Conservation (phyloP, 2,888 invertebrate genomes). For the Drosophila putrida region DNA sequence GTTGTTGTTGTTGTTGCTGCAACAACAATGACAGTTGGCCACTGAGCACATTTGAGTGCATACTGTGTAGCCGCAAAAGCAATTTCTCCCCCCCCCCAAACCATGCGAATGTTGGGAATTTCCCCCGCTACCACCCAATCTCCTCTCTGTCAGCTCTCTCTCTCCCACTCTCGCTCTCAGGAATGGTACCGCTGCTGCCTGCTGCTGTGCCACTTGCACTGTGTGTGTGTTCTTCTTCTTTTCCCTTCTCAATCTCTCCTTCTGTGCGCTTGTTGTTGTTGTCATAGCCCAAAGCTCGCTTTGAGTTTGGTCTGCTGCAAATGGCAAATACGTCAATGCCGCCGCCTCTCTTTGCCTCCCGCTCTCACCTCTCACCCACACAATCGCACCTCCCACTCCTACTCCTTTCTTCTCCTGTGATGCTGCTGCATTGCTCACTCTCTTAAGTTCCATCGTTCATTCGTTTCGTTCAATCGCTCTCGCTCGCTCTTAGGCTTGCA, state of each 20-base stretch:
- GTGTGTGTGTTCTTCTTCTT: slow-evolving; percentile 30
- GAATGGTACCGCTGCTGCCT: slow-evolving; percentile 54
- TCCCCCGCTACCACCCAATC: neutral
- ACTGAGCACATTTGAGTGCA: slow-evolving; percentile 49
- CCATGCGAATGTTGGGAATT: no score
- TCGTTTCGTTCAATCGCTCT: slow-evolving; percentile 13
- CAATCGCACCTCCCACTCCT: neutral
- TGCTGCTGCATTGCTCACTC: slow-evolving; percentile 36
- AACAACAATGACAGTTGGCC: slow-evolving; percentile 30
- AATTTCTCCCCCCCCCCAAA: neutral
- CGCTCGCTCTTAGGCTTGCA: neutral
- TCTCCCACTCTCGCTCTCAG: slow-evolving; percentile 13
- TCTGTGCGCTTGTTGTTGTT: slow-evolving; percentile 40
- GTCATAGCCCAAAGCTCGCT: slow-evolving; percentile 56
- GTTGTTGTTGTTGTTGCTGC: slow-evolving; percentile 17
- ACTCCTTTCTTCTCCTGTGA: neutral
- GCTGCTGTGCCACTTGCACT: slow-evolving; percentile 48
- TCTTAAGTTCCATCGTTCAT: slow-evolving; percentile 9
- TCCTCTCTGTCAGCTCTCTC: neutral
- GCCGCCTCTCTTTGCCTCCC: slow-evolving; percentile 4
- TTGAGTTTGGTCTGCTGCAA: slow-evolving; percentile 57
- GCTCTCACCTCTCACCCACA: slow-evolving; percentile 1
- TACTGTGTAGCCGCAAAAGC: slow-evolving; percentile 52
- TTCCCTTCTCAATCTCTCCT: slow-evolving; percentile 9
- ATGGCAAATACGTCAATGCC: slow-evolving; percentile 76